These are phyloP conservation scores for Caretta caretta DNA, from an alignment of 2,113 vertebrate genomes.

Conservation along the genomic window DNA sequence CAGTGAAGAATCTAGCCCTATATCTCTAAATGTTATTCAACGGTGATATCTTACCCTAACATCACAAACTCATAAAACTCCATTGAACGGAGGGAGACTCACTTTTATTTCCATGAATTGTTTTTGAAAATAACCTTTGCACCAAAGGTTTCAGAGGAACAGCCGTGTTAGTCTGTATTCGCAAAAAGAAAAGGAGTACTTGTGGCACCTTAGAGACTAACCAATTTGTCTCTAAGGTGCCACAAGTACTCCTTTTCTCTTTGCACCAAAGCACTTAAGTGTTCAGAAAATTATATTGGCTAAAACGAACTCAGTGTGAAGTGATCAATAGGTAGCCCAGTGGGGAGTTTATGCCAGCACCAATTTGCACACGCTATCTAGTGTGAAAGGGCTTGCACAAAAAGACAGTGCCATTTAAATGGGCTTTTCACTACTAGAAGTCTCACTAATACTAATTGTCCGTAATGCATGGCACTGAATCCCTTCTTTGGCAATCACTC, in stretches of 20 bases:
- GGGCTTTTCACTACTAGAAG: constrained; percentile 11
- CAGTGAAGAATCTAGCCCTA: background rate
- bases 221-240: too few relatives aligned
- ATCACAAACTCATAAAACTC: background rate
- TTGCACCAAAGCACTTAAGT: background rate
- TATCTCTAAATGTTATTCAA: background rate
- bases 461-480: background rate
- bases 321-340: constrained; percentile 51
- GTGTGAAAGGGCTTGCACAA: background rate
- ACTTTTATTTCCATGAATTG: background rate
- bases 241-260: too few relatives aligned
- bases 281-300: constrained; percentile 23
- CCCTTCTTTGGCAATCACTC: background rate
- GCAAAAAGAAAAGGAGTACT: too few relatives aligned
- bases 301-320: constrained; percentile 34
- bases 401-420: constrained; percentile 32
- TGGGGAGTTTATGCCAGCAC: background rate
- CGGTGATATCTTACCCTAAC: background rate
- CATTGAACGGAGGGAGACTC: background rate
- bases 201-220: too few relatives aligned
- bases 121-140: constrained; percentile 24
- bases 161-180: too few relatives aligned
- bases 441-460: background rate
- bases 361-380: constrained; percentile 42
- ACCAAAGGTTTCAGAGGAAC: too few relatives aligned